These are phyloP conservation scores for Agrotis clavis DNA, from an alignment of 2,888 invertebrate genomes.

Conservation along the genomic window DNA sequence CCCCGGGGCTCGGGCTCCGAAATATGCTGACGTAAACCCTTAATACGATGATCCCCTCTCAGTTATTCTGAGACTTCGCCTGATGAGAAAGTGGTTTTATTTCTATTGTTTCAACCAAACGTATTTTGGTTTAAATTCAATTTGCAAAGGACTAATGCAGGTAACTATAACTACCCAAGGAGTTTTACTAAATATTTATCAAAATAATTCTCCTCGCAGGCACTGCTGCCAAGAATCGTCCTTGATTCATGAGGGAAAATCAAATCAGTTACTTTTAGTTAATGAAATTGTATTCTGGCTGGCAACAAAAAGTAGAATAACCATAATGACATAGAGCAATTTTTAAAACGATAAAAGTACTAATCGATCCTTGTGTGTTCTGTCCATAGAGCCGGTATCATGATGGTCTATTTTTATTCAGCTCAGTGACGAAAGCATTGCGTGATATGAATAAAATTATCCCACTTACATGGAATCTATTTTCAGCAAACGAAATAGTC, in stretches of 20 bases:
- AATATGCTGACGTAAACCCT: slow-evolving; percentile 65
- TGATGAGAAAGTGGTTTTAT: slow-evolving; percentile 32
- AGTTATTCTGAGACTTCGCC: slow-evolving; percentile 40
- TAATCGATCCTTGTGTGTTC: slow-evolving; percentile 35
- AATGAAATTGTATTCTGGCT: not conserved
- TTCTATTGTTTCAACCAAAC: slow-evolving; percentile 8
- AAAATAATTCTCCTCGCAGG: not conserved
- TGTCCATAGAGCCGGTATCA: slow-evolving; percentile 44
- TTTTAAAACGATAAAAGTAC: not conserved
- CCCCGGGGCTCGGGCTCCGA: slow-evolving; percentile 49
- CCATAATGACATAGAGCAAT: slow-evolving; percentile 11
- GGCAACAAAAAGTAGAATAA: slow-evolving; percentile 14
- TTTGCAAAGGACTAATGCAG: not conserved
- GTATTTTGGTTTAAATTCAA: not conserved
- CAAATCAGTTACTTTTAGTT: slow-evolving; percentile 4
- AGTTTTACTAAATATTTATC: not conserved
- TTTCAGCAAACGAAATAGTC: slow-evolving; percentile 16
- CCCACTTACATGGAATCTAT: slow-evolving; percentile 28
- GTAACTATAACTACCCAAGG: not conserved
- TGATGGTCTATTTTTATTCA: slow-evolving; percentile 67
- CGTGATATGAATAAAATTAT: slow-evolving; percentile 55
- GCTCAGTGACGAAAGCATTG: slow-evolving; percentile 47
- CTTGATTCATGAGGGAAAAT: slow-evolving; percentile 19
- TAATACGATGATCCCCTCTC: slow-evolving; percentile 48
- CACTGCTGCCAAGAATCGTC: not conserved